phyloP scores from a whole-genome alignment of 2,797 vertebrate genomes.

The Atherinosoma microstoma region DNA sequence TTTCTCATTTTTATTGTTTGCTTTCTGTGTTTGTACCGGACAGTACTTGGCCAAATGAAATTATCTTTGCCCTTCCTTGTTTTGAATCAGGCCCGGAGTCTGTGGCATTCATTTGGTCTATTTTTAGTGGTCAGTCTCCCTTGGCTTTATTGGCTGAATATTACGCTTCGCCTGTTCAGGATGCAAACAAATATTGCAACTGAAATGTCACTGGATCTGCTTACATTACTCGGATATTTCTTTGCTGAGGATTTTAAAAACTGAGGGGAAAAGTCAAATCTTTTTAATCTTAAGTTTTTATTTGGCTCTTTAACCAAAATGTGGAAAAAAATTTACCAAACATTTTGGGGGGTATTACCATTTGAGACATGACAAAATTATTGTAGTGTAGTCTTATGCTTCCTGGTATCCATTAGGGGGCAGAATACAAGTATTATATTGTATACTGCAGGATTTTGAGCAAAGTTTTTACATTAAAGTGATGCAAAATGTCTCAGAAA shows the following conservation, averaged over 20 bases:
- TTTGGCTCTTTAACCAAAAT: no score
- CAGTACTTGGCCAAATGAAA: slow-evolving; percentile 63
- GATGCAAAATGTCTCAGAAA: no score
- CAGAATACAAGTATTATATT: no score
- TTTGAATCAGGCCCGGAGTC: slow-evolving; percentile 46
- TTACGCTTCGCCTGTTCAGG: slow-evolving; percentile 49
- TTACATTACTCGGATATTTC: slow-evolving; percentile 15
- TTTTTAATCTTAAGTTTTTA: no score
- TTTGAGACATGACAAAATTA: no score
- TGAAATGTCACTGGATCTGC: slow-evolving; percentile 56
- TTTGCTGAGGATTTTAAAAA: slow-evolving; percentile 9
- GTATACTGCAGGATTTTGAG: no score
- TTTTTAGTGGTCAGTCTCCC: slow-evolving; percentile 65
- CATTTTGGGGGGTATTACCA: no score
- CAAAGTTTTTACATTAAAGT: no score
- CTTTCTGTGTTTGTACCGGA: slow-evolving; percentile 30
- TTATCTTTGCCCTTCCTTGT: slow-evolving; percentile 31
- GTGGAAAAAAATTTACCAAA: no score
- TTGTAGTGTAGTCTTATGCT: no score
- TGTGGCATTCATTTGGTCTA: slow-evolving; percentile 60
- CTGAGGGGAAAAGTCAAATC: no score
- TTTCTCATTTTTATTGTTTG: slow-evolving; percentile 31
- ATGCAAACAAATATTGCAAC: slow-evolving; percentile 61
- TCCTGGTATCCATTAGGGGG: no score
- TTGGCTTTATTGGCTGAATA: slow-evolving; percentile 56